phyloP scores from a whole-genome alignment of 2,113 vertebrate genomes.

The Callaeas wilsoni region DNA sequence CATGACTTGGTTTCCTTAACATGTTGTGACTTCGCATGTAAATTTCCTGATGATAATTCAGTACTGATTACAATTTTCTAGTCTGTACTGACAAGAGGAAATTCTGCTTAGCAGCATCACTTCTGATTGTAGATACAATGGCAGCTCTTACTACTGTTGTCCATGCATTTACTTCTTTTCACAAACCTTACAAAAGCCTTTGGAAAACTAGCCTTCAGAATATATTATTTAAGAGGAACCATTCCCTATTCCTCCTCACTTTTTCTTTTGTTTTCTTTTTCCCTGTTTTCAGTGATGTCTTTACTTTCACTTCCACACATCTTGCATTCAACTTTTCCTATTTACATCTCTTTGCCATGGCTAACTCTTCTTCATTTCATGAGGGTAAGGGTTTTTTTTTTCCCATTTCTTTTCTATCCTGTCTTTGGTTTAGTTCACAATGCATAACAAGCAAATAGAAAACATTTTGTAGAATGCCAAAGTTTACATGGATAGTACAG shows the following conservation, averaged over 20 bases:
- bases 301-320: conserved; percentile 66
- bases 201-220: background rate
- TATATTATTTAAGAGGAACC: background rate
- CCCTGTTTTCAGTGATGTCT: conserved; percentile 65
- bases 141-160: background rate
- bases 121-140: background rate
- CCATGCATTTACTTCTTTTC: background rate
- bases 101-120: background rate
- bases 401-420: conserved; percentile 27
- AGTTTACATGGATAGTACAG: background rate
- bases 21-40: background rate
- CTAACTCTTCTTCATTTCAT: conserved; percentile 68
- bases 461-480: background rate
- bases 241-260: conserved; percentile 45
- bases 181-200: background rate
- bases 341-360: conserved; percentile 67
- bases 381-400: conserved; percentile 62
- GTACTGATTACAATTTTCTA: background rate
- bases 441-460: background rate
- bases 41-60: background rate
- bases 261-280: conserved; percentile 58
- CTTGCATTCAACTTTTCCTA: conserved; percentile 67
- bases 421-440: conserved; percentile 2
- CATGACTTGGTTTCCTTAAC: background rate
- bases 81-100: background rate